These are phyloP conservation scores for Setophaga kirtlandii DNA, from an alignment of 2,113 vertebrate species.

Conservation along the genomic window DNA sequence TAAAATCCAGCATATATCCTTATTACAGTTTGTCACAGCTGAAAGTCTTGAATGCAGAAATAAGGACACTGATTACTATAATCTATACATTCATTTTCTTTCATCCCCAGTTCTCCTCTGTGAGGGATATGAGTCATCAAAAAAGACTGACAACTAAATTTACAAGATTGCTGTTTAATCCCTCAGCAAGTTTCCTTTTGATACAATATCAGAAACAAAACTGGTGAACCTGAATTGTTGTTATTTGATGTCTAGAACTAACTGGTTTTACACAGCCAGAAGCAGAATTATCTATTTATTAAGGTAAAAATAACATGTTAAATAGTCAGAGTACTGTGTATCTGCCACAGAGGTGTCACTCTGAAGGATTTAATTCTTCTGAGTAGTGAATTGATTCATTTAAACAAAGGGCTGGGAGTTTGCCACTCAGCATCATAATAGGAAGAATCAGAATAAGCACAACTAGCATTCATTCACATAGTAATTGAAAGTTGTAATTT, in stretches of 20 bases:
- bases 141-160: neutral
- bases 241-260: neutral
- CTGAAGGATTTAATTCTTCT: neutral
- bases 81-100: neutral
- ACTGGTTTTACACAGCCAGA: neutral
- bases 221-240: rapidly evolving
- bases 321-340: neutral
- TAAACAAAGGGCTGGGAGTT: neutral
- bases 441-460: neutral
- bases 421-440: neutral
- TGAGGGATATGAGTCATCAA: neutral
- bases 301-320: neutral
- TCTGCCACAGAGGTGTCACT: neutral
- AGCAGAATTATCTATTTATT: neutral
- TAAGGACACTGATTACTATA: neutral
- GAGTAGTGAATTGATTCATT: neutral
- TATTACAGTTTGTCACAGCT: neutral
- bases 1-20: neutral
- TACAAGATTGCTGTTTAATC: neutral
- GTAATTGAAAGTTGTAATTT: neutral
- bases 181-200: neutral
- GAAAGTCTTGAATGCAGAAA: neutral
- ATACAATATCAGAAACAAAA: neutral
- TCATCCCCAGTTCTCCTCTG: neutral
- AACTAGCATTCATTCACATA: neutral